Evolutionary conservation across 2,797 vertebrate genomes (phyloP).

Genomic region (Gila robusta): DNA sequence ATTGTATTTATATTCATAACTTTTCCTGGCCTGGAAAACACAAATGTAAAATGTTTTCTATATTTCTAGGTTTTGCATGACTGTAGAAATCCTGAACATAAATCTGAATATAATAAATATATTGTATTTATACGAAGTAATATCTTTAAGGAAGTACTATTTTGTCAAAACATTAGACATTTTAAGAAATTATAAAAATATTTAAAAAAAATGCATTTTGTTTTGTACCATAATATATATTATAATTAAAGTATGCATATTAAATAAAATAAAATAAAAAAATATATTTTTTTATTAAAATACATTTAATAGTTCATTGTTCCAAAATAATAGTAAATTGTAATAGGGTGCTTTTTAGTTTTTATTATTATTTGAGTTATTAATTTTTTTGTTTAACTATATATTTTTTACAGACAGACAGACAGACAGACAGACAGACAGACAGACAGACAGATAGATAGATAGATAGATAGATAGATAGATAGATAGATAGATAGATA

Average conservation of each 20-base stretch:
- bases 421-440: too few relatives aligned
- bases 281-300: too few relatives aligned
- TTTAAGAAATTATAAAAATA: not conserved
- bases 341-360: too few relatives aligned
- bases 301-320: too few relatives aligned
- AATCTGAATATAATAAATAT: not conserved
- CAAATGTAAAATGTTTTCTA: not conserved
- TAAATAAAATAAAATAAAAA: not conserved
- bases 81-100: not conserved
- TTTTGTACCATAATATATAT: not conserved
- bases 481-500: too few relatives aligned
- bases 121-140: not conserved
- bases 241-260: not conserved
- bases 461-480: too few relatives aligned
- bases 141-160: not conserved
- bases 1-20: not conserved
- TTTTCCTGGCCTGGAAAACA: not conserved
- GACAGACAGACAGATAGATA: too few relatives aligned
- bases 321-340: too few relatives aligned
- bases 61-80: not conserved
- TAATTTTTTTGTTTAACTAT: too few relatives aligned
- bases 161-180: not conserved
- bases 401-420: too few relatives aligned
- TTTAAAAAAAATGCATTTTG: not conserved
- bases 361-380: too few relatives aligned